Evolutionary conservation across 2,113 vertebrate genomes (phyloP).

Genomic region (Lepus americanus): DNA sequence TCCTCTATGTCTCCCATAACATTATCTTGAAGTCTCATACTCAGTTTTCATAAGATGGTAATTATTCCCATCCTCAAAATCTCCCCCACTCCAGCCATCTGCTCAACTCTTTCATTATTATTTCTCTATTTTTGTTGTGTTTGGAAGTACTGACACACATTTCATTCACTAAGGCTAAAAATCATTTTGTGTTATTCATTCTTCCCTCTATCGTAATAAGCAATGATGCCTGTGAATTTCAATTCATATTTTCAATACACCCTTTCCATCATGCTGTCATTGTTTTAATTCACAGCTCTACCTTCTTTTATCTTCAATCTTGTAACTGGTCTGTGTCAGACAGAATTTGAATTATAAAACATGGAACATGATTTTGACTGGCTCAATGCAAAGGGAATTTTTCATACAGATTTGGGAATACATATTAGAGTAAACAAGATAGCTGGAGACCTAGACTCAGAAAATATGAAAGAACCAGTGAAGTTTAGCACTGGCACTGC

Average conservation of each 20-base stretch:
- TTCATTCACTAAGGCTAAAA: conserved; percentile 2
- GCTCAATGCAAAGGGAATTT: background rate
- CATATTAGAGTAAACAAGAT: background rate
- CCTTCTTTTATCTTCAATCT: background rate
- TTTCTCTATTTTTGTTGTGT: conserved; percentile 16
- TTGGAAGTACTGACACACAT: background rate
- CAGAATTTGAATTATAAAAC: background rate
- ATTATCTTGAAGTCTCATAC: conserved; percentile 41
- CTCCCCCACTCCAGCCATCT: background rate
- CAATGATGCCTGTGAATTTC: background rate
- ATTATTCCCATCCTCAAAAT: conserved; percentile 27
- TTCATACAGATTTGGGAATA: conserved; percentile 8
- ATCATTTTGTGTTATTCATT: background rate
- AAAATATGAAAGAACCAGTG: background rate
- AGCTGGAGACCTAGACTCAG: background rate
- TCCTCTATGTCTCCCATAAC: conserved; percentile 56
- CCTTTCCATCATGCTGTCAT: background rate
- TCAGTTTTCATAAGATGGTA: conserved; percentile 50
- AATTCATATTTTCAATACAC: background rate
- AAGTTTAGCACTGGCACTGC: background rate
- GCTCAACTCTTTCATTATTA: background rate
- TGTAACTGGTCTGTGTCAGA: background rate
- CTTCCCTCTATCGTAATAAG: background rate
- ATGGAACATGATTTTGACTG: background rate
- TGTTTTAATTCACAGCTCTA: background rate